Conservation (phyloP, 2,113 vertebrate genomes). For the Climacteris rufus region DNA sequence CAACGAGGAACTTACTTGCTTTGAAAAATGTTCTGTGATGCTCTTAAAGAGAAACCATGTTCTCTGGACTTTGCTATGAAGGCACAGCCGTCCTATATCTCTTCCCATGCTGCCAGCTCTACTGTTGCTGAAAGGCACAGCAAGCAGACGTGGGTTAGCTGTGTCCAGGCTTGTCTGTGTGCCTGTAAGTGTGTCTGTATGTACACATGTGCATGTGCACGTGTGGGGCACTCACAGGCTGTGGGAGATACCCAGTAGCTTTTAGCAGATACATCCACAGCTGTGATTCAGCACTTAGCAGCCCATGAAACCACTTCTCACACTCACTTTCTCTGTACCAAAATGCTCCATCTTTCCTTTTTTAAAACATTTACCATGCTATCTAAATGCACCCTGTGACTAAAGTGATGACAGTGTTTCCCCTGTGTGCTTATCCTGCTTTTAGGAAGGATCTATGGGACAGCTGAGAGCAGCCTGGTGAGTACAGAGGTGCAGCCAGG, state of each 20-base stretch:
- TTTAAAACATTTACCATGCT: not conserved
- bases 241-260: not conserved
- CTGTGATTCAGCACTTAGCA: not conserved
- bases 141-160: not conserved
- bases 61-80: not conserved
- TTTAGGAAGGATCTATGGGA: not conserved
- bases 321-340: rapidly evolving
- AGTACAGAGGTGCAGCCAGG: not conserved
- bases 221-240: not conserved
- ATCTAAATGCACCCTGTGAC: not conserved
- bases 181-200: not conserved
- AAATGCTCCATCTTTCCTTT: not conserved
- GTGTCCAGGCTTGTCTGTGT: not conserved
- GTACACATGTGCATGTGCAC: rapidly evolving
- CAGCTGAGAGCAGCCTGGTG: rapidly evolving
- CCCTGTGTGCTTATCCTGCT: not conserved
- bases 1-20: not conserved
- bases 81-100: not conserved
- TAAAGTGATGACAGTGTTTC: not conserved
- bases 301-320: not conserved
- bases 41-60: not conserved
- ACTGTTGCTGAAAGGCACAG: not conserved
- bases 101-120: not conserved
- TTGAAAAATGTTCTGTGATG: not conserved
- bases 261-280: not conserved